Conservation (phyloP, 2,888 invertebrate species). For the Chalcis sispes region DNA sequence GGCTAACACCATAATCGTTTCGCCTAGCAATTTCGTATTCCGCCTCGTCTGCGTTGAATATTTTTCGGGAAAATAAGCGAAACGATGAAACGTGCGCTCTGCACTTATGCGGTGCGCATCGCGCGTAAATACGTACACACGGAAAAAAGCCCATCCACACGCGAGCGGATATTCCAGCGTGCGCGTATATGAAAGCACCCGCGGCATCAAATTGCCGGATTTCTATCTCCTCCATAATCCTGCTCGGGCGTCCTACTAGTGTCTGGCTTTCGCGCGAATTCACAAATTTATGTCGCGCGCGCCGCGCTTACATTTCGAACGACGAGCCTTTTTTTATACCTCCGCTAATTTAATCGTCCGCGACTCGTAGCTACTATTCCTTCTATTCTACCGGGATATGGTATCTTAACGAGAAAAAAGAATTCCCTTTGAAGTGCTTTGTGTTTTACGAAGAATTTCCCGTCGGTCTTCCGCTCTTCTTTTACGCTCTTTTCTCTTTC, state of each 20-base stretch:
- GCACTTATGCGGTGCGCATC: not conserved
- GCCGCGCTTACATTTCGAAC: not conserved
- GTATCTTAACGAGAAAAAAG: too few species aligned
- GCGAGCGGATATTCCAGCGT: too few species aligned
- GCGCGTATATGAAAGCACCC: not conserved
- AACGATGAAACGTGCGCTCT: not conserved
- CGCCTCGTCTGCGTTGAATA: conserved; percentile 31
- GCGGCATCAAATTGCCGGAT: conserved; percentile 46
- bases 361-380: too few species aligned
- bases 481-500: not conserved
- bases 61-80: conserved; percentile 30
- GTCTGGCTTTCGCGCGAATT: conserved; percentile 1
- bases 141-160: too few species aligned
- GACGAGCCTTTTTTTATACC: not conserved
- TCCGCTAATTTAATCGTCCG: conserved; percentile 13
- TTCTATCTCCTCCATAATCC: conserved; percentile 34
- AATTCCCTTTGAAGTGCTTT: too few species aligned
- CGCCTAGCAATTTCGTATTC: conserved; percentile 40
- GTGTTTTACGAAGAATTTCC: too few species aligned
- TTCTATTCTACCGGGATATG: too few species aligned
- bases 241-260: conserved; percentile 29
- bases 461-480: too few species aligned
- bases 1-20: conserved; percentile 40
- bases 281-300: too few species aligned
- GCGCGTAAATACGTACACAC: too few species aligned